Conservation (phyloP, 2,113 vertebrate species). For the Atrichornis clamosus region DNA sequence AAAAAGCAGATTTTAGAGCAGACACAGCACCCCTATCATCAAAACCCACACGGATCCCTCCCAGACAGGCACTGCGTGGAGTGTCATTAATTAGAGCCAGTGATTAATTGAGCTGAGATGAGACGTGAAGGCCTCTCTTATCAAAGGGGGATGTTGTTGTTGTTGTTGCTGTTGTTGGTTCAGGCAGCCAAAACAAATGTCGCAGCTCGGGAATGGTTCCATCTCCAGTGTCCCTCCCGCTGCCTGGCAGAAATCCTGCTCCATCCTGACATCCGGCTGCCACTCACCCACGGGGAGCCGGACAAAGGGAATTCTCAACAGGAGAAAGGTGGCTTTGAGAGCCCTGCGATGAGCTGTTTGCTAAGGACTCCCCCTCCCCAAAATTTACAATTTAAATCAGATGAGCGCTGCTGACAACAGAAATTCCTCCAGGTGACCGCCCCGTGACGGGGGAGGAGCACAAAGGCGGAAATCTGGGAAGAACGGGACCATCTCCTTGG, state of each 20-base stretch:
- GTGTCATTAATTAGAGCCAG: not conserved
- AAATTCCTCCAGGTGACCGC: not conserved
- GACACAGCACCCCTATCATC: not conserved
- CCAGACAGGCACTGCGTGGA: not conserved
- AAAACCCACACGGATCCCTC: not conserved
- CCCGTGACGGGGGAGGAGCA: not conserved
- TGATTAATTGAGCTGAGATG: not conserved
- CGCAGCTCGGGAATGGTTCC: not conserved
- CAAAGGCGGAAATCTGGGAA: not conserved
- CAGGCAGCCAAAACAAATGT: not conserved
- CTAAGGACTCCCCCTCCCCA: not conserved
- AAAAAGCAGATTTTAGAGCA: not conserved
- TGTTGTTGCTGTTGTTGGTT: not conserved
- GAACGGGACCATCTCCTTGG: not conserved
- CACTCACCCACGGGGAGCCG: not conserved
- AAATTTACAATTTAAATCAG: slow-evolving; percentile 2
- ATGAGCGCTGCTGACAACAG: not conserved
- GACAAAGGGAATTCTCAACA: slow-evolving; percentile 34
- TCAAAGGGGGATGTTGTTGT: not conserved
- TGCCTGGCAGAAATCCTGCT: not conserved
- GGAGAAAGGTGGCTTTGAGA: not conserved
- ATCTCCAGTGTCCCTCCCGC: not conserved
- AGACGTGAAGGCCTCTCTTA: not conserved
- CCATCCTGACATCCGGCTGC: not conserved
- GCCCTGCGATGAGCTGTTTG: slow-evolving; percentile 3